phyloP scores from a whole-genome alignment of 2,113 vertebrate species.

The Tonatia bakeri region DNA sequence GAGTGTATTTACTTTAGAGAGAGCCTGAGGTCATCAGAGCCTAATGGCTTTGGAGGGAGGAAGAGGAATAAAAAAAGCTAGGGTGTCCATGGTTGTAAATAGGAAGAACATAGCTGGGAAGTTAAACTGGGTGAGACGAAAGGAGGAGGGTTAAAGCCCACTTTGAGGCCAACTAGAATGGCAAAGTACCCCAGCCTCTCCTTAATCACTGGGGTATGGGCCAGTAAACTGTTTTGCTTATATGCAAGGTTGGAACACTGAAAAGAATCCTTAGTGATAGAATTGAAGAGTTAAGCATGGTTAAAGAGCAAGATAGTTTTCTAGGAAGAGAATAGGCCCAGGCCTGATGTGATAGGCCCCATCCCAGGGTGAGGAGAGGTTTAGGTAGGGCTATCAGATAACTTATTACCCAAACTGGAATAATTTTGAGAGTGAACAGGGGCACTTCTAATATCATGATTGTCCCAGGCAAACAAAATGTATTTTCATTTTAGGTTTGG shows the following conservation, averaged over 20 bases:
- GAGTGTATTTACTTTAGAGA: slow-evolving; percentile 26
- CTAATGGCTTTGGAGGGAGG: not conserved
- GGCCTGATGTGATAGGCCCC: not conserved
- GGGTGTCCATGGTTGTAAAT: not conserved
- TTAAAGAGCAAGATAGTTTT: slow-evolving; percentile 21
- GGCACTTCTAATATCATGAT: not conserved
- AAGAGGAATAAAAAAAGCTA: not conserved
- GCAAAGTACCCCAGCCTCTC: not conserved
- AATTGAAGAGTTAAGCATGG: slow-evolving; percentile 24
- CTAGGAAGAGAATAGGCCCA: not conserved
- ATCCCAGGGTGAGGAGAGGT: not conserved
- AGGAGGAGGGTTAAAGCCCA: not conserved
- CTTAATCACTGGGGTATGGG: not conserved
- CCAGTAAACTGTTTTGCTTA: slow-evolving; percentile 25
- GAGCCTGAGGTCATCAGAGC: not conserved
- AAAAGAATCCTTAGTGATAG: not conserved
- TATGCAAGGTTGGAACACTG: not conserved
- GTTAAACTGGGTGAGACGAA: not conserved
- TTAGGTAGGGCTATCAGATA: not conserved
- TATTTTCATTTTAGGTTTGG: slow-evolving; percentile 3
- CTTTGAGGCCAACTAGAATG: slow-evolving; percentile 12
- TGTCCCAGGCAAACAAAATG: not conserved
- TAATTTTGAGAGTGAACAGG: not conserved
- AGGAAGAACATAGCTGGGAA: not conserved
- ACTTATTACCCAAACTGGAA: slow-evolving; percentile 28